Percentiles rank a stretch among this genome's conserved stretches.
Evolutionary conservation across 64 coral and sea anemone genomes (phyloP).

Genomic region (Actinia equina): DNA sequence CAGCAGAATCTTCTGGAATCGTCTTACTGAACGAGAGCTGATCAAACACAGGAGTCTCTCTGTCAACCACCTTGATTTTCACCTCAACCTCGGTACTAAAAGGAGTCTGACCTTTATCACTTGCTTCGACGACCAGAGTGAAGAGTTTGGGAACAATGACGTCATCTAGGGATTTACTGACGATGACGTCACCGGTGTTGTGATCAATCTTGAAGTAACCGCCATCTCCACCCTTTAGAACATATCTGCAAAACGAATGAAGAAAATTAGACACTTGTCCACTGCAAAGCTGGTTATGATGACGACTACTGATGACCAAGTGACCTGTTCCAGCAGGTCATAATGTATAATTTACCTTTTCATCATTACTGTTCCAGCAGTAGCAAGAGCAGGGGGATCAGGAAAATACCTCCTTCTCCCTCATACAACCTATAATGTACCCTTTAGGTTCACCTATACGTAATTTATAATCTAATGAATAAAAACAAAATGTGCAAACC

Average conservation of each 20-base stretch:
- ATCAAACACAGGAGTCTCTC: conserved; percentile 83
- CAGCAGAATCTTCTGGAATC: conserved; percentile 45
- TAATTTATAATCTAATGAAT: too few relatives aligned
- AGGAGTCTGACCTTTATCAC: conserved; percentile 42
- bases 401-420: too few relatives aligned
- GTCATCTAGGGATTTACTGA: conserved; percentile 35
- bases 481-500: conserved; percentile 20
- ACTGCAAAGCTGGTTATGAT: neutral
- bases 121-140: conserved; percentile 63
- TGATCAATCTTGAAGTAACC: conserved; percentile 44
- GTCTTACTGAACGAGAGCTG: conserved; percentile 50
- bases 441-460: too few relatives aligned
- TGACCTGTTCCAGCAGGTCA: neutral
- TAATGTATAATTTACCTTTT: too few relatives aligned
- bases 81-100: conserved; percentile 46
- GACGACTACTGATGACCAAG: neutral
- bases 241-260: conserved; percentile 33
- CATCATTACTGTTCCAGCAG: neutral
- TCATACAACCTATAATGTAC: too few relatives aligned
- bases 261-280: neutral
- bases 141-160: conserved; percentile 57
- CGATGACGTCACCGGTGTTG: conserved; percentile 47
- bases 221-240: conserved; percentile 53
- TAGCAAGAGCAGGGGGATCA: neutral
- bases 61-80: conserved; percentile 84